Percentiles rank a stretch among this genome's conserved stretches.
These are phyloP conservation scores for Anomalospiza imberbis DNA, from an alignment of 2,797 vertebrate species.

Conservation along the genomic window DNA sequence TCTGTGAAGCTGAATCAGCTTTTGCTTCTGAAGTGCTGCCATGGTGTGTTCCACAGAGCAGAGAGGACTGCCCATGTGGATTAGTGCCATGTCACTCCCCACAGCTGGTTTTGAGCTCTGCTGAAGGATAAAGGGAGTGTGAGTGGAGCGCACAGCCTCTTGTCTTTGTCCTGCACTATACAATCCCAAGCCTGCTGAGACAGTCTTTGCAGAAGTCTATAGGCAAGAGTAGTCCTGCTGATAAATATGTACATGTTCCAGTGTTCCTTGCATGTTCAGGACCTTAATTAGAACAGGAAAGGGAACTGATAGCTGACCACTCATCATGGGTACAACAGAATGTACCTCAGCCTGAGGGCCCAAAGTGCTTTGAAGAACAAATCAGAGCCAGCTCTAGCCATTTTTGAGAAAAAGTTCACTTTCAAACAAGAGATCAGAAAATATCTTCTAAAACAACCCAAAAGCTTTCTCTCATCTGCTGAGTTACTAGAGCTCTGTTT, in stretches of 20 bases:
- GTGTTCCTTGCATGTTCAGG: neutral
- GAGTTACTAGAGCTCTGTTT: neutral
- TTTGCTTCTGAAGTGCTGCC: neutral
- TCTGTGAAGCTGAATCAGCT: neutral
- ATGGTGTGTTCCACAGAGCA: neutral
- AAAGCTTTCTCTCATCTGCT: neutral
- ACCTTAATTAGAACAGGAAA: neutral
- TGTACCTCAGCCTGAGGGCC: neutral
- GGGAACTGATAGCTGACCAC: neutral
- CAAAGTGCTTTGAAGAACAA: neutral
- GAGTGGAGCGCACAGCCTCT: neutral
- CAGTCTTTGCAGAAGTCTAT: neutral
- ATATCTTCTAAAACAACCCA: neutral
- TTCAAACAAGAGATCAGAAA: neutral
- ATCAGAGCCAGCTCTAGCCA: neutral
- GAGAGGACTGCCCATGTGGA: neutral
- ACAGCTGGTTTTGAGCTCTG: neutral
- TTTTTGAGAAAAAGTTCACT: neutral
- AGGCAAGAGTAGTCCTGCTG: neutral
- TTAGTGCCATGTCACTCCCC: neutral
- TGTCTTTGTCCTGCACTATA: neutral
- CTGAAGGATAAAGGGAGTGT: neutral
- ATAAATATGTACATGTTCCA: neutral
- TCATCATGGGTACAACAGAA: neutral
- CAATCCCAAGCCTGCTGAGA: neutral